Conservation (phyloP, 2,113 vertebrate species). For the Tricholaema leucomelas region DNA sequence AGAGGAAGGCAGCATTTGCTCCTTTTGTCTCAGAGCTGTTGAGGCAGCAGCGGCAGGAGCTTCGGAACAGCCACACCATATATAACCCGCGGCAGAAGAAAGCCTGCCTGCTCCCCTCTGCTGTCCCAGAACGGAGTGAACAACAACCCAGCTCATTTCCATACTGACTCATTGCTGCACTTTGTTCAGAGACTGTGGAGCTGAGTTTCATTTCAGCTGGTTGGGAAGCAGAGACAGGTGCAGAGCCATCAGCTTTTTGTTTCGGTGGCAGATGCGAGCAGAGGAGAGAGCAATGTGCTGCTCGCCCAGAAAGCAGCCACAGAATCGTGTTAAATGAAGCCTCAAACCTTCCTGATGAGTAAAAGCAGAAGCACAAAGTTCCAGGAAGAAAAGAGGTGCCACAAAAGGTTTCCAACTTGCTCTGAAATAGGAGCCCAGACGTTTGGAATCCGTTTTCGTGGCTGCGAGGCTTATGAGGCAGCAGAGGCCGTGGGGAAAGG, state of each 20-base stretch:
- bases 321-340: conserved; percentile 32
- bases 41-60: neutral
- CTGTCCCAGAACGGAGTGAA: neutral
- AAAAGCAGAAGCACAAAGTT: neutral
- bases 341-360: conserved; percentile 13
- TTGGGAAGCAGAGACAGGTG: conserved; percentile 43
- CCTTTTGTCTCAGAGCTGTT: neutral
- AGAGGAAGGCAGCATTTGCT: neutral
- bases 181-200: neutral
- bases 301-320: neutral
- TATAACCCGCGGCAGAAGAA: neutral
- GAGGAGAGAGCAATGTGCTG: neutral
- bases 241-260: conserved; percentile 35
- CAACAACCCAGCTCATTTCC: conserved; percentile 47
- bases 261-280: conserved; percentile 10
- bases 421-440: fast-evolving
- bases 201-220: neutral
- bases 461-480: neutral
- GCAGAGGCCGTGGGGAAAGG: neutral
- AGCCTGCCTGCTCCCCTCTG: neutral
- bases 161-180: conserved; percentile 39
- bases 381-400: neutral
- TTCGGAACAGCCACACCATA: neutral
- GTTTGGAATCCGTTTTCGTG: neutral
- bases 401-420: conserved; percentile 4